These are phyloP conservation scores for Syritta pipiens DNA, from an alignment of 2,888 invertebrate species.

Conservation along the genomic window DNA sequence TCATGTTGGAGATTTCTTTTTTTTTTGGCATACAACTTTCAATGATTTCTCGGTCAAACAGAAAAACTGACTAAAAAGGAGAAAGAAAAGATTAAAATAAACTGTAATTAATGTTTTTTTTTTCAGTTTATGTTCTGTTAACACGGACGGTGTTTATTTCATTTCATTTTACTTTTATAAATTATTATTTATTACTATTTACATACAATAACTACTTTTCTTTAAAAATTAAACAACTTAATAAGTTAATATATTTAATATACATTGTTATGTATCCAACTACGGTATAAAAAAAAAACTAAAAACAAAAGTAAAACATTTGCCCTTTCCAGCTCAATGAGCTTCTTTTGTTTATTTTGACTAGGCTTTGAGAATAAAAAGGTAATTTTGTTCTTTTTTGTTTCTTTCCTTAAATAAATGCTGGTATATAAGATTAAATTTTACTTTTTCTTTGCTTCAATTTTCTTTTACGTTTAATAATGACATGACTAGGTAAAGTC, in stretches of 20 bases:
- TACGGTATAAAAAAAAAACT: conserved; percentile 50
- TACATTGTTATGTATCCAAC: conserved; percentile 47
- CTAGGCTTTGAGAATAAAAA: conserved; percentile 32
- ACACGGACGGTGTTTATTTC: conserved; percentile 64
- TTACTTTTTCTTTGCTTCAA: conserved; percentile 7
- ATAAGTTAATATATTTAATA: conserved; percentile 50
- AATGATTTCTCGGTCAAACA: conserved; percentile 11
- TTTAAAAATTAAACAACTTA: conserved; percentile 54
- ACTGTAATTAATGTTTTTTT: neutral
- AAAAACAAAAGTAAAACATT: conserved; percentile 19
- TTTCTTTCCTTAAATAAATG: conserved; percentile 41
- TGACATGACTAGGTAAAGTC: conserved; percentile 55
- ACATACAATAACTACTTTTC: conserved; percentile 59
- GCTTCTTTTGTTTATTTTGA: conserved; percentile 29
- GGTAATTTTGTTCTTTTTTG: neutral
- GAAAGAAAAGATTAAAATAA: conserved; percentile 14
- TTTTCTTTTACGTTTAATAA: conserved; percentile 13
- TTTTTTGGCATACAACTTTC: conserved; percentile 47
- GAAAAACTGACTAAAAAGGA: conserved; percentile 12
- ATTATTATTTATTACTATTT: conserved; percentile 42
- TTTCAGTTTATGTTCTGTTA: conserved; percentile 56
- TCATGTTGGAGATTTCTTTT: conserved; percentile 7
- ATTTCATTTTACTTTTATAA: neutral
- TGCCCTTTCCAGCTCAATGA: conserved; percentile 22
- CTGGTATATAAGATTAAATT: conserved; percentile 26